phyloP scores from a whole-genome alignment of 2,888 invertebrate species.

The Mimachlamys varia region DNA sequence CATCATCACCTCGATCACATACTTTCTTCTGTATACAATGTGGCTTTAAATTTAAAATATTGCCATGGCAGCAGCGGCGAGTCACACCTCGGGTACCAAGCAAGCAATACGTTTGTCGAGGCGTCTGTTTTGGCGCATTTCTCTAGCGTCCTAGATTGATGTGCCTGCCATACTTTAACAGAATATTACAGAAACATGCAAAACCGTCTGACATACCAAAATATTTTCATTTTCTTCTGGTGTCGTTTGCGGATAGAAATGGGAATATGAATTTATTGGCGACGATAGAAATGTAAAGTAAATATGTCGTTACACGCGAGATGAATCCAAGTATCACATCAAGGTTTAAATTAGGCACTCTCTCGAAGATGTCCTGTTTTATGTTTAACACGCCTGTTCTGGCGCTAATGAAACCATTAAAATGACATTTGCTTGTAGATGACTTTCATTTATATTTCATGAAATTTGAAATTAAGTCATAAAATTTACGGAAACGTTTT shows the following conservation, averaged over 20 bases:
- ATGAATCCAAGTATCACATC: not conserved
- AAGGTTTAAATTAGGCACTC: not conserved
- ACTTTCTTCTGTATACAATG: not conserved
- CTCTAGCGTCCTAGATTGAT: not conserved
- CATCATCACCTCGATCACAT: not conserved
- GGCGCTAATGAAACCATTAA: not conserved
- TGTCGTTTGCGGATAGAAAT: not conserved
- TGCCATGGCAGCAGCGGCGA: not conserved
- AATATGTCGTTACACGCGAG: not conserved
- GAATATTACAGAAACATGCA: slow-evolving; percentile 11
- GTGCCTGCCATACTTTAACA: not conserved
- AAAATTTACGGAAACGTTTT: not conserved
- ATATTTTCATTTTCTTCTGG: not conserved
- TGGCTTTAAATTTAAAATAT: slow-evolving; percentile 3
- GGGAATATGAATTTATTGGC: not conserved
- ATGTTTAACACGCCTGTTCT: not conserved
- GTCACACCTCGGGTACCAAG: slow-evolving; percentile 2
- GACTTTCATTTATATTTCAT: slow-evolving; percentile 1
- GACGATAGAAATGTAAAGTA: not conserved
- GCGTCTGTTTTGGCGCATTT: not conserved
- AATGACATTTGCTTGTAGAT: not conserved
- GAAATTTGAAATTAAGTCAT: slow-evolving; percentile 23
- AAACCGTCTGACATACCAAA: not conserved
- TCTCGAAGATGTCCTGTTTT: not conserved
- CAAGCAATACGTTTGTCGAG: not conserved